Base-by-base conservation (phyloP, 2,113 vertebrate genomes). In the Suncus etruscus region DNA sequence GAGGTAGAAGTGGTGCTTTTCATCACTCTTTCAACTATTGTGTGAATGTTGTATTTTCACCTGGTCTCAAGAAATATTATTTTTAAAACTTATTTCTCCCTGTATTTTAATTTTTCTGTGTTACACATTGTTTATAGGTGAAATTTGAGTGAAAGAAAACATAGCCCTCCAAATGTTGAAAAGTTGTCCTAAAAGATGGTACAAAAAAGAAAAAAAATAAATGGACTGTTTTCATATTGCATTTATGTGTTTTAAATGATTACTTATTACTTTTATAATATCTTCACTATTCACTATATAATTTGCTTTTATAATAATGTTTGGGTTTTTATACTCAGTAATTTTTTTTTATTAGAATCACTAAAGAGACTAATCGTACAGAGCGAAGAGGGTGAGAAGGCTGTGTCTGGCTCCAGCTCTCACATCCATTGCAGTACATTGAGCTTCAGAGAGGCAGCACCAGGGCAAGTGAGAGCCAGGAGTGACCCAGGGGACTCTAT, bases 231-330 rank as follows among this genome's bases (percentile, higher is more conserved):
- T 39, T 39, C 39, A 70, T 0, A 10, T 65, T 84, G 69, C 8
- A 69, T 86, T 89, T 83, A 61, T 47, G 1, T 29, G 20, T 20
- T 93, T 78, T 69, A 47, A 45, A 83, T 48, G 51, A 61, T 73
- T 92, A 11, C 0, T 87, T 91, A 72, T 87, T 48, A 78, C n/a
- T 10, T 83, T 79, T 83, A 85, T 72, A 5, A 54, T 69, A 20
- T 78, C 88, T 93, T 78, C 31, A 66, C 58, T 81, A 22, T 54
- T 93, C 3, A 25, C 27, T 66, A 75, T 77, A 4, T 68, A 47
- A 48, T 88, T 90, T 90, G 11, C 76, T 39, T 54, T 3, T 92
- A 39, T 94, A 48, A 51, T 93, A 29, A 75, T 65, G 31, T 76
- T 83, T 94, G 58, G 4, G 69, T 51, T 11, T 66, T 79, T 92